Percentiles rank a stretch among this genome's conserved stretches.
Conservation (phyloP, 2,797 vertebrate genomes). For the Cichlasoma orientale region DNA sequence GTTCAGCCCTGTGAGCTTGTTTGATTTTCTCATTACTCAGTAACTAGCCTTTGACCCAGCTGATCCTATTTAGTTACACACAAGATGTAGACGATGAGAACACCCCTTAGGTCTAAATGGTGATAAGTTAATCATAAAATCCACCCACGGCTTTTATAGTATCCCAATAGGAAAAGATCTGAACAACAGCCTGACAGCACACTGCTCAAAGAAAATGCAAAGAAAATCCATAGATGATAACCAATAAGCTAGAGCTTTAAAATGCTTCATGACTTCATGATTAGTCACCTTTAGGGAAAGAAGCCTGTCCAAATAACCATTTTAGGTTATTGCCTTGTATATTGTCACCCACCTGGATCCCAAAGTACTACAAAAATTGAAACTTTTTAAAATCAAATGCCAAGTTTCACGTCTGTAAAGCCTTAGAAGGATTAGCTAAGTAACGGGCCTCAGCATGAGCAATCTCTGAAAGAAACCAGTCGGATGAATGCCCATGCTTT, state of each 20-base stretch:
- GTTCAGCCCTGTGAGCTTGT: not conserved
- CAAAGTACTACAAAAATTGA: not conserved
- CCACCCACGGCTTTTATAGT: not conserved
- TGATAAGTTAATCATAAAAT: slow-evolving; percentile 15
- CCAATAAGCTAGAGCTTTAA: not conserved
- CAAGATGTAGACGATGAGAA: not conserved
- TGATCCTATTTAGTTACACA: slow-evolving; percentile 23
- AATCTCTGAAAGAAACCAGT: slow-evolving; percentile 37
- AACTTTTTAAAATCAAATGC: not conserved
- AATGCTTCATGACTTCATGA: not conserved
- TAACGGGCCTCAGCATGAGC: slow-evolving; percentile 54
- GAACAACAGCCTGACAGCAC: not conserved
- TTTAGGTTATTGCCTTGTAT: not conserved
- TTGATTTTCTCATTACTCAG: slow-evolving; percentile 5
- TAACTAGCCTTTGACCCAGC: slow-evolving; percentile 29
- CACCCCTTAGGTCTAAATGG: not conserved
- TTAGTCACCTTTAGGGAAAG: not conserved
- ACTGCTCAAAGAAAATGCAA: not conserved
- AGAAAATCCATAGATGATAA: not conserved
- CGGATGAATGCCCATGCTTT: slow-evolving; percentile 43
- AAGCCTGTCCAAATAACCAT: slow-evolving; percentile 4
- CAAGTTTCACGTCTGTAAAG: not conserved
- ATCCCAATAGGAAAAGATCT: not conserved
- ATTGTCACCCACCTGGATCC: not conserved
- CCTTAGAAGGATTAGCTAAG: slow-evolving; percentile 10